Percentiles rank a stretch among this genome's conserved stretches.
These are phyloP conservation scores for Pseudonaja textilis DNA, from an alignment of 2,113 vertebrate genomes.

Conservation along the genomic window DNA sequence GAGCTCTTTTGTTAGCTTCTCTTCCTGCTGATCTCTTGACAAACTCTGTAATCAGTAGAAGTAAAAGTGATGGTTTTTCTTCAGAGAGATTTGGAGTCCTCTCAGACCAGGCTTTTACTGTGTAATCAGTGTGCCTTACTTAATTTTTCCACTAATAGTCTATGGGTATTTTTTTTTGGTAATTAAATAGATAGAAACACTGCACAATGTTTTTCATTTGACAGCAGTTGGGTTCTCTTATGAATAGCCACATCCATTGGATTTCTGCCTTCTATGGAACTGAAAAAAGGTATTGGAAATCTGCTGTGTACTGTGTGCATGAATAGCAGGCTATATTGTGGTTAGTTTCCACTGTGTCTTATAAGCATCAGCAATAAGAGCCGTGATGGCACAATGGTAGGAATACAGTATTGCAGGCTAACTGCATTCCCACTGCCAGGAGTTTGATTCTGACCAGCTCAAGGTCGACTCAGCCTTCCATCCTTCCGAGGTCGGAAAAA, in stretches of 20 bases:
- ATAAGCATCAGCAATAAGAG: background rate
- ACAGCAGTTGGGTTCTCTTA: background rate
- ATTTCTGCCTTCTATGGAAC: background rate
- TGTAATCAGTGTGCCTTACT: background rate
- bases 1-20: background rate
- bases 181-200: background rate
- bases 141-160: background rate
- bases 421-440: background rate
- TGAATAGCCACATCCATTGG: background rate
- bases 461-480: background rate
- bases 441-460: background rate
- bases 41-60: background rate
- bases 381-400: background rate
- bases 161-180: background rate
- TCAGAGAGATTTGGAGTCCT: background rate
- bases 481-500: background rate
- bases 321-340: background rate
- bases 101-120: background rate
- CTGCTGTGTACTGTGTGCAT: background rate
- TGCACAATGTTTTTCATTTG: background rate
- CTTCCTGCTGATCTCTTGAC: background rate
- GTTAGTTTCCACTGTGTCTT: background rate
- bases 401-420: background rate
- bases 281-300: too few species aligned
- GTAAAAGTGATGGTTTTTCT: background rate